Percentiles rank a stretch among this genome's conserved stretches.
phyloP scores from a whole-genome alignment of 2,113 vertebrate genomes.

The Propithecus coquereli region DNA sequence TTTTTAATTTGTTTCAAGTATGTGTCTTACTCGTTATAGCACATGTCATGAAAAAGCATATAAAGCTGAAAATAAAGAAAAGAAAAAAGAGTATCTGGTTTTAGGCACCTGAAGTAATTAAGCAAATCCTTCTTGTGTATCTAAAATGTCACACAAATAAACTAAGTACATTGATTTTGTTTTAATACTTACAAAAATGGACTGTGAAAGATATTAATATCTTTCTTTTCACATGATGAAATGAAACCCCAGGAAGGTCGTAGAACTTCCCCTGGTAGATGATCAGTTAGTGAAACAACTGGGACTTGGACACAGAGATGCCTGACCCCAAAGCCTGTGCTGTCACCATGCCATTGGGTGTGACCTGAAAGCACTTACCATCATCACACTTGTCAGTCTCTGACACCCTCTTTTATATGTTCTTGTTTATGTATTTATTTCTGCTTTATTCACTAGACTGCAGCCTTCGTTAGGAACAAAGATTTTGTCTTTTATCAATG shows the following conservation, averaged over 20 bases:
- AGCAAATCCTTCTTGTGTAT: not conserved
- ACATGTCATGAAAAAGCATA: not conserved
- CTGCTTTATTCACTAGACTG: not conserved
- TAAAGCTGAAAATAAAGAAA: not conserved
- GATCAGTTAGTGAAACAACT: not conserved
- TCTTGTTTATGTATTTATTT: not conserved
- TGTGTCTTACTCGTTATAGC: not conserved
- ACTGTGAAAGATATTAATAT: not conserved
- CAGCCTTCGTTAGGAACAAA: not conserved
- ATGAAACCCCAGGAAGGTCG: not conserved
- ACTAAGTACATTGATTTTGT: not conserved
- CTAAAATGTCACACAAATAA: not conserved
- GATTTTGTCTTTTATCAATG: not conserved
- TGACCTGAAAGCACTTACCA: not conserved
- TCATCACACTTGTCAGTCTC: not conserved
- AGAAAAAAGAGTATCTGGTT: not conserved
- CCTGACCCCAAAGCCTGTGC: not conserved
- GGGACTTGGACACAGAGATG: not conserved
- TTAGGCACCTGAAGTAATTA: not conserved
- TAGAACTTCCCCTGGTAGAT: too few relatives aligned
- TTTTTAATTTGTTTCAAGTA: not conserved
- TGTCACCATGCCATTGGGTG: not conserved
- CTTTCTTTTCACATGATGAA: not conserved
- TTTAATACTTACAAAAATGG: not conserved
- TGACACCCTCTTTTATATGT: not conserved